phyloP scores from a whole-genome alignment of 2,888 invertebrate genomes.

The Cistogaster globosa region DNA sequence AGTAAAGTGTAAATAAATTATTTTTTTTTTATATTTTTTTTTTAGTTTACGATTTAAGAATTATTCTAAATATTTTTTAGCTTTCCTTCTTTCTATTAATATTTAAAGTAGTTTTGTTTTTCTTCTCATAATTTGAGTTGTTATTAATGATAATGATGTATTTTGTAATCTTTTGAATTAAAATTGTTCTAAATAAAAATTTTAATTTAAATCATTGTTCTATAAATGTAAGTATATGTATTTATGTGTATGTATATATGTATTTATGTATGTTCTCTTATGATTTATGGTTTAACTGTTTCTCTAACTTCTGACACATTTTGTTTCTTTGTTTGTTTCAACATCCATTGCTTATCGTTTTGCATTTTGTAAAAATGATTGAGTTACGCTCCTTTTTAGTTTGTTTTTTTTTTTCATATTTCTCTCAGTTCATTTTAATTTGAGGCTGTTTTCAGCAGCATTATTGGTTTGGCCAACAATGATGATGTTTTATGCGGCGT shows the following conservation, averaged over 20 bases:
- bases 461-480: constrained; percentile 70
- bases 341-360: constrained; percentile 71
- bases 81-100: constrained; percentile 34
- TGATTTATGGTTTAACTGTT: constrained; percentile 67
- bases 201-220: constrained; percentile 69
- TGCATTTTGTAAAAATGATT: constrained; percentile 62
- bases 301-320: constrained; percentile 50
- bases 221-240: constrained; percentile 29
- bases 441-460: constrained; percentile 77
- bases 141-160: constrained; percentile 51
- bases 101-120: constrained; percentile 52
- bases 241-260: constrained; percentile 7
- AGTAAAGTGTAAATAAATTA: constrained; percentile 69
- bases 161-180: constrained; percentile 76
- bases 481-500: constrained; percentile 67
- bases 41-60: constrained; percentile 28
- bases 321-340: constrained; percentile 46
- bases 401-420: neutral
- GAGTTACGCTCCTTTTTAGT: constrained; percentile 42
- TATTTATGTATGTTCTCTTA: too few species aligned
- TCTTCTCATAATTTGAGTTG: constrained; percentile 19
- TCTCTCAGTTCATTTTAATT: constrained; percentile 71
- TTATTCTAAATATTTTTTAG: constrained; percentile 56
- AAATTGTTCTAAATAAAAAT: constrained; percentile 79
- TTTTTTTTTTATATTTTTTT: constrained; percentile 6